Conservation (phyloP, 2,888 invertebrate genomes). For the Sylvicola cinctus region DNA sequence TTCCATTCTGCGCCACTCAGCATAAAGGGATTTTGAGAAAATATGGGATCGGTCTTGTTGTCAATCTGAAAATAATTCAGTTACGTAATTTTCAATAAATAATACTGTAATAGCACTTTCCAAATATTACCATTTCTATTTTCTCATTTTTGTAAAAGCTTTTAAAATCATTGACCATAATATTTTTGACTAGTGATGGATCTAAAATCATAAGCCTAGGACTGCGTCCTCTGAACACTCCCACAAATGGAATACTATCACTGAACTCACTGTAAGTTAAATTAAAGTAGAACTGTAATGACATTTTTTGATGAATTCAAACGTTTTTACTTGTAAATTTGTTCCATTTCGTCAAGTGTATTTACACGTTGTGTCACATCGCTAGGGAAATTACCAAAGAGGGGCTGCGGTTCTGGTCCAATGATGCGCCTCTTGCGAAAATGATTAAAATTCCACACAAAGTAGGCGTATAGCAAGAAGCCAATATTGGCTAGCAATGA, state of each 20-base stretch:
- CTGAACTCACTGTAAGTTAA: conserved; percentile 13
- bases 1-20: conserved; percentile 29
- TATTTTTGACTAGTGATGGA: conserved; percentile 18
- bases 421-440: conserved; percentile 22
- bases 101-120: no score
- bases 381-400: conserved; percentile 20
- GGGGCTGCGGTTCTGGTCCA: conserved; percentile 17
- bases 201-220: conserved; percentile 21
- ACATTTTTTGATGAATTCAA: background rate
- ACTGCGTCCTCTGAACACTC: conserved; percentile 17
- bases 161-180: conserved; percentile 25
- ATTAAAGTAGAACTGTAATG: no score
- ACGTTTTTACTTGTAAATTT: conserved; percentile 23
- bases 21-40: conserved; percentile 25
- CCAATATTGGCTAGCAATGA: conserved; percentile 5
- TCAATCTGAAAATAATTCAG: no score
- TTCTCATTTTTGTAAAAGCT: conserved; percentile 16
- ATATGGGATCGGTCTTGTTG: background rate
- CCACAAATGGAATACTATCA: conserved; percentile 18
- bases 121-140: conserved; percentile 1
- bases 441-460: conserved; percentile 18
- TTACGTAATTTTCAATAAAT: no score
- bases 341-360: conserved; percentile 16
- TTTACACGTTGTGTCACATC: conserved; percentile 14
- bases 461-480: conserved; percentile 12